A percentile compares a stretch with the other conserved stretches of the same genome.
These are phyloP conservation scores for Esox niger DNA, from an alignment of 2,113 vertebrate genomes.

Conservation along the genomic window DNA sequence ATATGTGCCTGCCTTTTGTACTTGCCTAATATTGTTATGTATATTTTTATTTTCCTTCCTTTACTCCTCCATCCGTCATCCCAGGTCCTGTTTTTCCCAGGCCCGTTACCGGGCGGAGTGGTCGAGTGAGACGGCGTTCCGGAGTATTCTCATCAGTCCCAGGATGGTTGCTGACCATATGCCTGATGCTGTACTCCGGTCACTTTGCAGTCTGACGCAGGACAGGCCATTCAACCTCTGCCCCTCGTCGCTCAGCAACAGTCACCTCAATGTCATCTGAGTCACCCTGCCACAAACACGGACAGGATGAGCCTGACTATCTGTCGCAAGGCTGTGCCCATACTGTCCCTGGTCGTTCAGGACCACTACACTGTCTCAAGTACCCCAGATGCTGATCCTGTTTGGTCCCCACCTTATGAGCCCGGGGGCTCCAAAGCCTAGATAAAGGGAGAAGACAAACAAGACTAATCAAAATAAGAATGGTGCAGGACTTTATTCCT, in stretches of 20 bases:
- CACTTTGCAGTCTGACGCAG: constrained; percentile 76
- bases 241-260: constrained; percentile 59
- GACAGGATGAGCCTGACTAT: neutral
- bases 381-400: neutral
- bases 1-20: neutral
- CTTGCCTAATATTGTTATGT: neutral
- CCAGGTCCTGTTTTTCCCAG: constrained; percentile 82
- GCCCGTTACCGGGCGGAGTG: constrained; percentile 79
- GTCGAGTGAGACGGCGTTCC: constrained; percentile 80
- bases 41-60: neutral
- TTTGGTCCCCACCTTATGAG: neutral
- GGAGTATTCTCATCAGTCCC: constrained; percentile 89
- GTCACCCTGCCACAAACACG: neutral
- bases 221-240: constrained; percentile 74
- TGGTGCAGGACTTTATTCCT: constrained; percentile 7
- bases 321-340: neutral
- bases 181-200: constrained; percentile 82
- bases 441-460: constrained; percentile 7
- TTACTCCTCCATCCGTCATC: neutral
- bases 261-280: constrained; percentile 68
- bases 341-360: neutral
- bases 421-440: too few relatives aligned
- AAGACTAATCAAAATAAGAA: constrained; percentile 14
- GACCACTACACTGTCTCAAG: neutral
- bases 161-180: constrained; percentile 94